Conservation (phyloP, 2,797 vertebrate species). For the Sebastiscus tertius region DNA sequence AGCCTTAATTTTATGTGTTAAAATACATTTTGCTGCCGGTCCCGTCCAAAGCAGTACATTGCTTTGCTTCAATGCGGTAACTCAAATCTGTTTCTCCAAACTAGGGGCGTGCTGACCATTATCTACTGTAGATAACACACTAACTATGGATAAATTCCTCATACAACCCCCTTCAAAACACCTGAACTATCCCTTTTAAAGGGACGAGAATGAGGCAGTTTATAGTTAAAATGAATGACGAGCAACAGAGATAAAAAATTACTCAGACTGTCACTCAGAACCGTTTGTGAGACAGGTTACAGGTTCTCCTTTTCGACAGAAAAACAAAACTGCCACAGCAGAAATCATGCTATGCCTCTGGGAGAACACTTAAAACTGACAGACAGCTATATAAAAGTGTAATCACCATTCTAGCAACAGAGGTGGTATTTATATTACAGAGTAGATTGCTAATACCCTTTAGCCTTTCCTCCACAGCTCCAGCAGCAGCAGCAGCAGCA, state of each 20-base stretch:
- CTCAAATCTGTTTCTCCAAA: no score
- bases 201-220: background rate
- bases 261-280: conserved; percentile 28
- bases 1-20: no score
- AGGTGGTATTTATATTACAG: conserved; percentile 67
- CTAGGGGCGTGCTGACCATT: no score
- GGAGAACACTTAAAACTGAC: conserved; percentile 50
- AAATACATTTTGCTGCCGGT: no score
- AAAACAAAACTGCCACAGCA: conserved; percentile 28
- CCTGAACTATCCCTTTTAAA: background rate
- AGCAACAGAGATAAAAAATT: conserved; percentile 1
- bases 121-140: no score
- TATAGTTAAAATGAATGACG: conserved; percentile 4
- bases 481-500: background rate
- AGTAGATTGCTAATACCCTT: conserved; percentile 58
- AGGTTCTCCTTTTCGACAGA: conserved; percentile 11
- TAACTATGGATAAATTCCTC: no score
- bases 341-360: conserved; percentile 36
- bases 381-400: conserved; percentile 58
- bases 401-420: conserved; percentile 51
- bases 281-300: conserved; percentile 42
- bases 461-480: conserved; percentile 32
- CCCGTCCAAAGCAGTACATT: no score
- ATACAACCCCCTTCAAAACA: no score
- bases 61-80: no score